phyloP scores from a whole-genome alignment of 2,888 invertebrate genomes.

The Molorchus minor region DNA sequence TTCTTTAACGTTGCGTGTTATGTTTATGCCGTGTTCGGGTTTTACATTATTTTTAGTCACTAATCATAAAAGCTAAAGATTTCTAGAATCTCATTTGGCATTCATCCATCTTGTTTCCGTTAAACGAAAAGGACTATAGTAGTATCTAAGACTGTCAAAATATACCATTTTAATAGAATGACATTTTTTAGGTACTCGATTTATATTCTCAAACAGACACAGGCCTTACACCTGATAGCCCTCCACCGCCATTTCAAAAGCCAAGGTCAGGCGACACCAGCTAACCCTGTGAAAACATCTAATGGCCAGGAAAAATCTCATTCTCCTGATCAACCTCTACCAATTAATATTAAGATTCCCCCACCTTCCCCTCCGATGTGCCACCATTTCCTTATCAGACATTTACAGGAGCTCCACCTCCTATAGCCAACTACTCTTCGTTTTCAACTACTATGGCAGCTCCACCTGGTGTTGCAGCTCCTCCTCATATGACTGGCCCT shows the following conservation, averaged over 20 bases:
- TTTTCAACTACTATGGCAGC: slow-evolving; percentile 59
- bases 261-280: slow-evolving; percentile 41
- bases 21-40: too few species aligned
- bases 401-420: slow-evolving; percentile 54
- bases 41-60: too few species aligned
- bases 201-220: slow-evolving; percentile 76
- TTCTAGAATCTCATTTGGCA: too few species aligned
- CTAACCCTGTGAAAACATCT: slow-evolving; percentile 53
- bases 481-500: slow-evolving; percentile 58
- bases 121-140: too few species aligned
- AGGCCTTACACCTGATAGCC: slow-evolving; percentile 70
- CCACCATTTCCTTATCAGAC: slow-evolving; percentile 57
- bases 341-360: slow-evolving; percentile 47
- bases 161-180: too few species aligned
- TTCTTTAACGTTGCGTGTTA: too few species aligned
- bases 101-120: too few species aligned
- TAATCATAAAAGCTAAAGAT: too few species aligned
- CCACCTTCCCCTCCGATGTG: slow-evolving; percentile 54
- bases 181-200: slow-evolving; percentile 69
- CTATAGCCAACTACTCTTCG: slow-evolving; percentile 53
- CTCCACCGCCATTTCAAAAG: slow-evolving; percentile 63
- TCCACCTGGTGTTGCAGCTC: slow-evolving; percentile 35
- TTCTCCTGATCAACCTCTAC: slow-evolving; percentile 44
- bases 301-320: slow-evolving; percentile 67
- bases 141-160: too few species aligned